Base-by-base conservation (phyloP, 1,140 invertebrate genomes). In the Listronotus oregonensis region DNA sequence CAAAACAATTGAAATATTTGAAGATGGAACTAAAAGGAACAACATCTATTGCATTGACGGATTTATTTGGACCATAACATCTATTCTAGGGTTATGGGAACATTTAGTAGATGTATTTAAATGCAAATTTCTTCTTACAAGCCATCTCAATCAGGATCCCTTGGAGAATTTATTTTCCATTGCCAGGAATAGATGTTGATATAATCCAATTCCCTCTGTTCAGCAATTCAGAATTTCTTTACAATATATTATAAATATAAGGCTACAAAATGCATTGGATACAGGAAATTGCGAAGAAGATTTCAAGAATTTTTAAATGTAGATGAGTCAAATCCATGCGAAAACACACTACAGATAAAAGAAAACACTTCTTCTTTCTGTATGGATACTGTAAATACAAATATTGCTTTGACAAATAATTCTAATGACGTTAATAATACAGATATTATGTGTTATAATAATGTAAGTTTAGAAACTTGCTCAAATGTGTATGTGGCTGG, bases 161-260 rank as follows among this genome's bases (percentile, higher is more conserved):
- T 27, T 67, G 27, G 64, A 67, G 43, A 64, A 67, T 67, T n/a
- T 57, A n/a, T 67, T 67, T 54, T 50, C 54, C 3, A 43, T 49
- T 58, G 17, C 49, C 8, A 37, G 60, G 39, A 62, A 63, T 27
- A 55, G 49, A n/a, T 44, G 66, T n/a, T 32, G 49, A 42, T 64
- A 50, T 52, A 67, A 67, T 43, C 61, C 31, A 17, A 64, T 49
- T 31, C 66, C 66, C 6, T 64, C 43, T 27, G 64, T 62, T 10
- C 11, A 42, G 15, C 14, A 59, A n/a, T 66, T 66, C 39, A 52
- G 54, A 58, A 15, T 42, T 46, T 15, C 64, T 18, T 54, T 66
- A 11, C 42, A 60, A 44, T 18, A 6, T 42, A 66, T 60, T 27
- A 66, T 60, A 11, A 44, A 44, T 18, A 40, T 46, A 2, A 14